These are phyloP conservation scores for Drosophila littoralis DNA, from an alignment of 1,140 invertebrate species.

Conservation along the genomic window DNA sequence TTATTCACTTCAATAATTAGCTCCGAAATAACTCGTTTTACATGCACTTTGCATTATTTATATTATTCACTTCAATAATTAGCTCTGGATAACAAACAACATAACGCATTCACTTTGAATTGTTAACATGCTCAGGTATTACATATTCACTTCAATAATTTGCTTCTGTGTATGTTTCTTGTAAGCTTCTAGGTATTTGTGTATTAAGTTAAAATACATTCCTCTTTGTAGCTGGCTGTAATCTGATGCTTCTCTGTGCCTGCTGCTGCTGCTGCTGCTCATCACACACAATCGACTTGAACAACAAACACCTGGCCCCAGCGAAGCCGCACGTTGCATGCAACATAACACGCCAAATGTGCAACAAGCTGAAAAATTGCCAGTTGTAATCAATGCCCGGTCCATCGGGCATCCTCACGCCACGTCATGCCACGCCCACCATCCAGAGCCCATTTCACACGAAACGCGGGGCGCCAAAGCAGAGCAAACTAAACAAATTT, in stretches of 20 bases:
- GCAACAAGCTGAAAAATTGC: constrained; percentile 68
- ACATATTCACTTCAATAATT: constrained; percentile 2
- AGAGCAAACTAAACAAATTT: constrained; percentile 65
- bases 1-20: not conserved
- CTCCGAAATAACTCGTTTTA: not conserved
- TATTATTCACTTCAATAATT: not conserved
- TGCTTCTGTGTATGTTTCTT: not conserved
- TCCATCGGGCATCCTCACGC: constrained; percentile 23
- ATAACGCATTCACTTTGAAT: not conserved
- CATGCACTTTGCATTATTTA: not conserved
- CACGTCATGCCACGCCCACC: not conserved
- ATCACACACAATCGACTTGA: constrained; percentile 3
- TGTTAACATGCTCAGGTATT: not conserved
- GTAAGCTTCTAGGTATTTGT: not conserved
- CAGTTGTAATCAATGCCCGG: constrained; percentile 64
- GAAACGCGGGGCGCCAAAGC: constrained; percentile 41
- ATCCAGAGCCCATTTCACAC: constrained; percentile 2
- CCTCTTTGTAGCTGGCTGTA: not conserved
- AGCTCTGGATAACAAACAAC: not conserved
- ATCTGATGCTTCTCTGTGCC: not conserved
- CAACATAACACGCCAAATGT: constrained; percentile 50
- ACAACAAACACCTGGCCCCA: not conserved
- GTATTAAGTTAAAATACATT: not conserved
- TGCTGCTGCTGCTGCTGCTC: not conserved
- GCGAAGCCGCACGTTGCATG: constrained; percentile 18